phyloP scores from a whole-genome alignment of 2,113 vertebrate species.

The Charadrius vociferus region DNA sequence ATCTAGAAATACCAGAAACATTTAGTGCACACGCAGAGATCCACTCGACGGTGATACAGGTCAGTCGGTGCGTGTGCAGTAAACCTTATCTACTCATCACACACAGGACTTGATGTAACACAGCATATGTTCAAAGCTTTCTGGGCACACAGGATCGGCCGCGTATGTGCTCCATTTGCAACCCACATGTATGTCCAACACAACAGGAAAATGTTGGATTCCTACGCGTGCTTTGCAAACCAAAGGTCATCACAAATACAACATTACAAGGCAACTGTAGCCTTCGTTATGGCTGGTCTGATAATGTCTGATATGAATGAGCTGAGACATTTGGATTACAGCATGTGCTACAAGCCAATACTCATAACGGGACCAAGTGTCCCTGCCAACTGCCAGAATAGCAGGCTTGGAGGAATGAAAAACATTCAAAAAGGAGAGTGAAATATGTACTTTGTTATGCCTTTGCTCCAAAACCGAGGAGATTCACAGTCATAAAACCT shows the following conservation, averaged over 20 bases:
- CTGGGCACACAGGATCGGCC: not conserved
- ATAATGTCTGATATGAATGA: not conserved
- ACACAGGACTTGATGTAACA: not conserved
- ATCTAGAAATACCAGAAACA: not conserved
- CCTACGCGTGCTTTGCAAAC: not conserved
- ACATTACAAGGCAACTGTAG: fast-evolving
- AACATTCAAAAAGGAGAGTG: not conserved
- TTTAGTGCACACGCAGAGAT: not conserved
- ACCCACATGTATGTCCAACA: not conserved
- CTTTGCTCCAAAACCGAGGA: not conserved
- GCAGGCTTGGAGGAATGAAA: not conserved
- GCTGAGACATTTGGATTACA: not conserved
- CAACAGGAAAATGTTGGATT: not conserved
- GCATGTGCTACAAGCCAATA: not conserved
- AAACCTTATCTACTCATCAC: not conserved
- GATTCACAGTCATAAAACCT: not conserved
- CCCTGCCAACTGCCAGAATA: not conserved
- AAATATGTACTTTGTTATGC: not conserved
- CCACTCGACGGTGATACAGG: not conserved
- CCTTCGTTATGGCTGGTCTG: not conserved
- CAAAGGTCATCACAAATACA: not conserved
- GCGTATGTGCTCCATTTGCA: not conserved
- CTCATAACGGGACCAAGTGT: fast-evolving
- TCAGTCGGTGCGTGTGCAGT: fast-evolving
- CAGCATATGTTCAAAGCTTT: not conserved